Base-by-base conservation (phyloP, 2,113 vertebrate species). In the Menidia beryllina region DNA sequence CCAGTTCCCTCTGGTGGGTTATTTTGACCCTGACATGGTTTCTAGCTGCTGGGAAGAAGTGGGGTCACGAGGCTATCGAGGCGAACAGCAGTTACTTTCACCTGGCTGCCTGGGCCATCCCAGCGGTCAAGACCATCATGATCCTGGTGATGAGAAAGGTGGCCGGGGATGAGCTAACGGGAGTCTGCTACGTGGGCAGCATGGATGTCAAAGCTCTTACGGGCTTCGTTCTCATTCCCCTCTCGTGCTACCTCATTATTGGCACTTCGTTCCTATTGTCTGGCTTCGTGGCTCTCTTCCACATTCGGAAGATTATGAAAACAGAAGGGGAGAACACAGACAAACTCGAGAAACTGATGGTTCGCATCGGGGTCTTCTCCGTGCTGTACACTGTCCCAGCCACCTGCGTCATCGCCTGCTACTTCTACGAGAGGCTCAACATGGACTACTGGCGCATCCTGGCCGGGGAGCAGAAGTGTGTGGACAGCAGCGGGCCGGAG, bases 81-180 rank as follows among this genome's bases (percentile, higher is more conserved):
- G 98, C 97, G 54, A 95, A 97, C 93, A 99, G 98, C 89, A 97
- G 97, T 93, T 99, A 99, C 90, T 99, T 99, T 77, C 98, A 99
- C 88, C 86, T 99, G 88, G 97, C 96, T 0, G 98, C 98, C 0
- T 99, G 98, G 98, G 97, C 97, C 67, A 93, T 99, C 58, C 98
- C 98, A 0, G 98, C 98, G 0, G 93, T 97, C 47, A 98, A 99
- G 93, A 99, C 98, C 87, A 98, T 98, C 85, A 93, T 96, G 89
- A 96, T 99, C 72, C 89, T 99, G 76, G 95, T 97, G 55, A 96
- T 96, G 97, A 94, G 98, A 72, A 92, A 97, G 73, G 98, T 99
- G 82, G 97, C 97, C 0, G 98, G 98, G 0, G 98, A 99, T 10
- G 98, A 99, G 91, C 93, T 99, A 63, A 98, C 96, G 0, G 98